Evolutionary conservation across 37 sponge, comb jelly and placozoan species (phyloP).

Genomic region (Theonella swinhoei): DNA sequence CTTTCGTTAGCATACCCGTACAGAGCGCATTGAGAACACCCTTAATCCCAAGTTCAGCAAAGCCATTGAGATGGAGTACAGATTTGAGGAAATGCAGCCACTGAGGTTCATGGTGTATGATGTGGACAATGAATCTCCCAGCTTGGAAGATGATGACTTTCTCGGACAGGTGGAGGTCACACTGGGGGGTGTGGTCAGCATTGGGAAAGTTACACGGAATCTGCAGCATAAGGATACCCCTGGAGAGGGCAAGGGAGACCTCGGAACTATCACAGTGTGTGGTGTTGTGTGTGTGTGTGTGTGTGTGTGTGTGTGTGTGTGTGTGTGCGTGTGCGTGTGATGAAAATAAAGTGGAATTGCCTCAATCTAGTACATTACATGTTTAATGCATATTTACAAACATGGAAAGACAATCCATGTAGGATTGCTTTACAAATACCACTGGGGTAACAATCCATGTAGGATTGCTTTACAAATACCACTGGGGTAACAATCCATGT

Average conservation of each 20-base stretch:
- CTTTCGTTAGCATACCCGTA: constrained; percentile 77
- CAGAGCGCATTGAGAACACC: constrained; percentile 78
- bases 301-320: too few relatives aligned
- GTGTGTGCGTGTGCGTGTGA: too few relatives aligned
- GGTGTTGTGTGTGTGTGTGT: background rate
- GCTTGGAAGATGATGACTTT: constrained; percentile 70
- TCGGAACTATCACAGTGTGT: constrained; percentile 75
- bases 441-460: too few relatives aligned
- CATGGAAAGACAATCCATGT: too few relatives aligned
- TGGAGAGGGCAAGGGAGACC: constrained; percentile 18
- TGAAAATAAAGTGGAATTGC: too few relatives aligned
- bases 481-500: too few relatives aligned
- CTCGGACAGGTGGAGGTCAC: constrained; percentile 71
- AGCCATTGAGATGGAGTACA: constrained; percentile 81
- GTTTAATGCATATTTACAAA: too few relatives aligned
- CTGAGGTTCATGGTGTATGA: constrained; percentile 81
- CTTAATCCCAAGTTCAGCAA: constrained; percentile 79
- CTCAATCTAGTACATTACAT: too few relatives aligned
- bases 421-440: too few relatives aligned
- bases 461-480: too few relatives aligned
- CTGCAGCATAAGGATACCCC: constrained; percentile 10
- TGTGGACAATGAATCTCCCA: constrained; percentile 64
- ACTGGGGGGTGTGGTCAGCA: constrained; percentile 78
- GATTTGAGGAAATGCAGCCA: constrained; percentile 93
- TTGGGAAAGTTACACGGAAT: constrained; percentile 18